Base-by-base conservation (phyloP, 2,888 invertebrate genomes). In the Scaptomyza flava region DNA sequence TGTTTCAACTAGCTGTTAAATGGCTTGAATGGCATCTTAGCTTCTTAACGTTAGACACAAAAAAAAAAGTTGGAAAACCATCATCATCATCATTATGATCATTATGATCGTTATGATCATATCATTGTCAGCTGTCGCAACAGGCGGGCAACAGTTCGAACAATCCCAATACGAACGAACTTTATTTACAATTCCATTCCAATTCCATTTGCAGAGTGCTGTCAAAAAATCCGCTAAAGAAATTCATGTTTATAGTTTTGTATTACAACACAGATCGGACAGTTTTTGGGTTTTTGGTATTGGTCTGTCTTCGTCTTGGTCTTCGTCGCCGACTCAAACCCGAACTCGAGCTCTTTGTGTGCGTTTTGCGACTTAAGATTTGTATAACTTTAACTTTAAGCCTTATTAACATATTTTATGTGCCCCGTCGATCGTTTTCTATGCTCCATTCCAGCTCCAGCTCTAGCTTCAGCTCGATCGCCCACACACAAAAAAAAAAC, bases 391-490 rank as follows among this genome's bases (percentile, higher is more conserved):
- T 82, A 85, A 76, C 77, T 83, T 78, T 76, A 80, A 83, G 81
- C 72, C 84, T 87, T 87, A 84, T 84, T 84, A 88, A 87, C 84
- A 84, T 84, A 87, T 84, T 78, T 84, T 84, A 83, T 87, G 41
- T 41, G 75, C 78, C 60, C 59, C 53, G 62, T 63, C 81, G 75
- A 63, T 53, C 54, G 53, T 14, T 50, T 48, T 48, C 31, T 57
- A 31, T 38, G 34, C 33, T 69, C 68, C 63, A 70, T 64, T 42
- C 62, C 52, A 59, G 23, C 48, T 50, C 62, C 59, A 72, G 66
- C 27, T 27, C 27, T 50, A 59, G 23, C 48, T 50, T 60, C 57
- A 72, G 64, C 74, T 50, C 27, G 72, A 60, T 86, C 82, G 82
- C 89, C 87, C 89, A 88, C 82, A 83, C 88, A 76, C 73, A 67